A percentile compares a stretch with the other conserved stretches of the same genome.
Evolutionary conservation across 2,888 invertebrate species (phyloP).

Genomic region (Branchellion lobata): DNA sequence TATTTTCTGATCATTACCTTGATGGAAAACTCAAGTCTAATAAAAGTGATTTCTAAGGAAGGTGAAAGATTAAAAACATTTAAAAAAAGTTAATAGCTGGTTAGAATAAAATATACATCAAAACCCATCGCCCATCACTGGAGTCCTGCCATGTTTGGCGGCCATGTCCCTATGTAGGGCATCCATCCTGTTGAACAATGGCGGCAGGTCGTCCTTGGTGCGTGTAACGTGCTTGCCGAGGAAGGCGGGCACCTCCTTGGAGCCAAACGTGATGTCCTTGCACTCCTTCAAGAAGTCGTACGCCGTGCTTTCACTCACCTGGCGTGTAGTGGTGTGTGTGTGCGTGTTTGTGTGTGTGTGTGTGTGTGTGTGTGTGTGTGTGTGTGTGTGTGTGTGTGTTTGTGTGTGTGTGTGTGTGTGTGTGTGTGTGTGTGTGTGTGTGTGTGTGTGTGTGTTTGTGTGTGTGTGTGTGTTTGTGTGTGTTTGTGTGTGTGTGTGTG

Average conservation of each 20-base stretch:
- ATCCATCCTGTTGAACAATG: constrained; percentile 54
- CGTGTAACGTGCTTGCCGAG: constrained; percentile 54
- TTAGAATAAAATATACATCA: too few species aligned
- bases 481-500: not conserved
- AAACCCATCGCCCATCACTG: not conserved
- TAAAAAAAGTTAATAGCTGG: too few species aligned
- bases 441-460: not conserved
- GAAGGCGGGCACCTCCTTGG: constrained; percentile 52
- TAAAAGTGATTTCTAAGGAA: too few species aligned
- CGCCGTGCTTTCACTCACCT: constrained; percentile 66
- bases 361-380: not conserved
- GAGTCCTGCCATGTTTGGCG: constrained; percentile 18
- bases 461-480: not conserved
- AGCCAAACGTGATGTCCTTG: constrained; percentile 47
- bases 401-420: not conserved
- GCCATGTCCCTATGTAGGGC: constrained; percentile 44
- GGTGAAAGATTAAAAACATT: too few species aligned
- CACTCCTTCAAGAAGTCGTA: constrained; percentile 56
- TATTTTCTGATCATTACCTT: too few species aligned
- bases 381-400: not conserved
- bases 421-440: not conserved
- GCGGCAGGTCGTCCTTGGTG: constrained; percentile 56
- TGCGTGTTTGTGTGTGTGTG: not conserved
- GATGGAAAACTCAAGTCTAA: too few species aligned
- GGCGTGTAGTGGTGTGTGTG: not conserved